These are phyloP conservation scores for Heterocephalus glaber DNA, from an alignment of 2,113 vertebrate species.

Conservation along the genomic window DNA sequence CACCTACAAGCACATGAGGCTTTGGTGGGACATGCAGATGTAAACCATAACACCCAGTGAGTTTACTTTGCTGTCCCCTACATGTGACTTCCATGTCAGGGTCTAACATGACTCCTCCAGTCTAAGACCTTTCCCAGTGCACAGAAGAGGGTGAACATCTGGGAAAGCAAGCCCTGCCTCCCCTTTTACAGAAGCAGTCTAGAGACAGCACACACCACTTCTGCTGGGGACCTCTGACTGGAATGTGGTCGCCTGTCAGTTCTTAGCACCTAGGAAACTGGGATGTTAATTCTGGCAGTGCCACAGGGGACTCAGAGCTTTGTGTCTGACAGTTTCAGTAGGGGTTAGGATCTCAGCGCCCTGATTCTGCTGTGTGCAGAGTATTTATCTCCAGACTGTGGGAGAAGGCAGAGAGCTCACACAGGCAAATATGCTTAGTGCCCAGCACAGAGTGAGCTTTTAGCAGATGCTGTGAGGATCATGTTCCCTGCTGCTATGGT, in stretches of 20 bases:
- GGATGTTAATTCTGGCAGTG: neutral
- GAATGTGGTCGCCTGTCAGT: rapidly evolving
- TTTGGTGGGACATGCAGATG: neutral
- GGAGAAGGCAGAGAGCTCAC: neutral
- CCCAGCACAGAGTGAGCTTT: neutral
- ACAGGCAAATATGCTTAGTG: no score
- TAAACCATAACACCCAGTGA: neutral
- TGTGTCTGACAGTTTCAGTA: neutral
- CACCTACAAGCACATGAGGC: neutral
- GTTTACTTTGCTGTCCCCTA: neutral
- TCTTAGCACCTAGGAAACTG: neutral
- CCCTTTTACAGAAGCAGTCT: neutral
- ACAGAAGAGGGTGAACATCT: rapidly evolving
- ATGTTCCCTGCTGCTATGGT: rapidly evolving
- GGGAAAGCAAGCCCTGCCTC: neutral
- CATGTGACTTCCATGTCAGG: neutral
- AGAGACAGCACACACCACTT: rapidly evolving
- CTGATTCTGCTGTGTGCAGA: neutral
- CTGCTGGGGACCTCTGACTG: neutral
- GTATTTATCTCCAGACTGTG: neutral
- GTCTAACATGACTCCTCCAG: neutral
- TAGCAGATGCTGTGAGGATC: neutral
- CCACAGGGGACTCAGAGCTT: neutral
- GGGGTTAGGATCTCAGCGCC: neutral
- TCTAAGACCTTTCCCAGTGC: neutral